These are phyloP conservation scores for Onchidella celtica DNA, from an alignment of 2,888 invertebrate species.

Conservation along the genomic window DNA sequence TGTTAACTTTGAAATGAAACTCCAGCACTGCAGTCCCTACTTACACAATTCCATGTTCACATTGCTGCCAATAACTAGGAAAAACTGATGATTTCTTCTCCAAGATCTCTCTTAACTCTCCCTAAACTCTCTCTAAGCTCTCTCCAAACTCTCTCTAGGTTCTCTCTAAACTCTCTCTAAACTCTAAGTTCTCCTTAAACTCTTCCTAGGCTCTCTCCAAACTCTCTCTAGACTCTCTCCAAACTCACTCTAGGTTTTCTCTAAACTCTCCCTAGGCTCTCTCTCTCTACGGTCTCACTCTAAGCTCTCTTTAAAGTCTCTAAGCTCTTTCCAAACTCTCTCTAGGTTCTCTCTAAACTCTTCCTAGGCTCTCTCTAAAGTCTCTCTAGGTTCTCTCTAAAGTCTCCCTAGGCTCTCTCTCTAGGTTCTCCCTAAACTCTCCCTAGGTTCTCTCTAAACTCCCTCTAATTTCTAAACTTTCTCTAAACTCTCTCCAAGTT, in stretches of 20 bases:
- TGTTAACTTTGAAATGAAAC: no score
- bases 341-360: not conserved
- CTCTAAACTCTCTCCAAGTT: not conserved
- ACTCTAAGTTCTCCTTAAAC: no score
- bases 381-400: not conserved
- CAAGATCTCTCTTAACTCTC: no score
- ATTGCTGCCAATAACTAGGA: no score
- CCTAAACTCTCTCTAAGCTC: not conserved
- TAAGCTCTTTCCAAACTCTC: not conserved
- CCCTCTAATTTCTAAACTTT: not conserved
- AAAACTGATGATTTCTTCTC: no score
- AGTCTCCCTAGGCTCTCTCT: not conserved
- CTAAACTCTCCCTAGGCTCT: no score
- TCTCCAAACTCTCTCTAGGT: not conserved
- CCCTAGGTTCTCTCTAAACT: not conserved
- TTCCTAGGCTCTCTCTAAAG: not conserved
- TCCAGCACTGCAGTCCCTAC: no score
- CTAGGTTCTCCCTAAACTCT: no score
- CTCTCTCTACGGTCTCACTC: not conserved
- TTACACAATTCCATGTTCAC: no score
- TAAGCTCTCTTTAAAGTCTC: not conserved
- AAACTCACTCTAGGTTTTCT: not conserved
- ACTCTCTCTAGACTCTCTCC: not conserved
- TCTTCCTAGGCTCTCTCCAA: not conserved
- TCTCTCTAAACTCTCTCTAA: not conserved